Base-by-base conservation (phyloP, 2,888 invertebrate genomes). In the Heterodera filipjevi region DNA sequence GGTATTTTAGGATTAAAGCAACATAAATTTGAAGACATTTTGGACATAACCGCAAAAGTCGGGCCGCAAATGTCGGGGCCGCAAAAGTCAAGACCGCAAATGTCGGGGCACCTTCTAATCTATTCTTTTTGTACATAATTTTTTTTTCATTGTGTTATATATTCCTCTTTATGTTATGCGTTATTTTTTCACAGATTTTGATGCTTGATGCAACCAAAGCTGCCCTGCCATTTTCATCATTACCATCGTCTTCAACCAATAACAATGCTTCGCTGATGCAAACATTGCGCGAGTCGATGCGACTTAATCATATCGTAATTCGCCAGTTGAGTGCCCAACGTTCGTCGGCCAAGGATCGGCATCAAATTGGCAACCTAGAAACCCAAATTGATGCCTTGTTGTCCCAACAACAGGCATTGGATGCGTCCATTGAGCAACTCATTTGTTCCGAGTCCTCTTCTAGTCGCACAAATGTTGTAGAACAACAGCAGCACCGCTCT, bases 351-450 rank as follows among this genome's bases (percentile, higher is more conserved):
- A 30, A 66, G 64, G 64, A 59, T 19, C 75, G 39, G 30, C 30
- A 16, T 39, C 30, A 44, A 19, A 32, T 30, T 22, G 32, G 27
- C 39, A 35, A n/a, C n/a, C 19, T 75, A 22, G 59, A 75, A 12
- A 14, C 75, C 0, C 75, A 75, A 64, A 30, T 75, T 53, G 75
- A 46, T 22, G 33, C 66, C 30, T 3, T 66, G 32, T 14, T 30
- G 30, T 14, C 66, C 8, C 66, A 66, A 5, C 66, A 66, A 19
- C 66, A 32, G 32, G 12, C 66, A 10, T 32, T 66, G 30, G 66
- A 66, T 14, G 66, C 66, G 33, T 10, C 66, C 1, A 66, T 66
- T 30, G 30, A 14, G 14, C 19, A 53, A 3, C 53, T 53, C 22
- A 19, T 53, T 53, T 12, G 44, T 44, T 5, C 44, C 44, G 12